phyloP scores from a whole-genome alignment of 2,888 invertebrate species.

The Caenorhabditis doughertyi region DNA sequence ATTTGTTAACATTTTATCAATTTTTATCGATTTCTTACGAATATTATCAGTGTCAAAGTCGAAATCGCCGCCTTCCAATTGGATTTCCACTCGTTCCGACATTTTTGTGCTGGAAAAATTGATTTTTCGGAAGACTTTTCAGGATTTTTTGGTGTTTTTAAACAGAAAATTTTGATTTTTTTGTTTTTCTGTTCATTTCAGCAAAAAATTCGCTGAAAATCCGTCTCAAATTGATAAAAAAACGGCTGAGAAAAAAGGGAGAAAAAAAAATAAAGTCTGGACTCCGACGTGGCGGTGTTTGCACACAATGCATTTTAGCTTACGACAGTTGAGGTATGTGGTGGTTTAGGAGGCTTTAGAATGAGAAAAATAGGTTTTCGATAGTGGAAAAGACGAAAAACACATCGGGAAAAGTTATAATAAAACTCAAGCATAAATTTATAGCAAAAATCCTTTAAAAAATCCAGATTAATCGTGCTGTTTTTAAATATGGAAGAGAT shows the following conservation, averaged over 20 bases:
- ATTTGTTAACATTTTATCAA: background rate
- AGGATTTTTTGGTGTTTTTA: background rate
- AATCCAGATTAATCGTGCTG: too few species aligned
- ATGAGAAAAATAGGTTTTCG: background rate
- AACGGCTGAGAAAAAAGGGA: background rate
- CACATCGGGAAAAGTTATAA: too few species aligned
- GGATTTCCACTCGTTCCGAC: conserved; percentile 38
- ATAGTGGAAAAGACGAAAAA: background rate
- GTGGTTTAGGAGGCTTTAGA: background rate
- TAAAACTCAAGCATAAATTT: too few species aligned
- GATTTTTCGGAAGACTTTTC: background rate
- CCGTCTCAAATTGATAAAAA: background rate
- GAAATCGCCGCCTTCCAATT: conserved; percentile 44
- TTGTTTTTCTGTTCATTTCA: too few species aligned
- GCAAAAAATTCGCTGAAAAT: background rate
- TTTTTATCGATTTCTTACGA: conserved; percentile 17
- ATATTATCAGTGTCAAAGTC: conserved; percentile 52
- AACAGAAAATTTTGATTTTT: background rate
- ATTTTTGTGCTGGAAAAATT: conserved; percentile 10
- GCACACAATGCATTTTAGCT: conserved; percentile 2
- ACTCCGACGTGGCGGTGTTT: conserved; percentile 30
- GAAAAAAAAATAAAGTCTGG: conserved; percentile 5
- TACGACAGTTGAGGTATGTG: background rate
- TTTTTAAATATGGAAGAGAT: too few species aligned
- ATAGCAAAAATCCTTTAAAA: too few species aligned